These are phyloP conservation scores for Astyanax mexicanus DNA, from an alignment of 2,797 vertebrate genomes.

Conservation along the genomic window DNA sequence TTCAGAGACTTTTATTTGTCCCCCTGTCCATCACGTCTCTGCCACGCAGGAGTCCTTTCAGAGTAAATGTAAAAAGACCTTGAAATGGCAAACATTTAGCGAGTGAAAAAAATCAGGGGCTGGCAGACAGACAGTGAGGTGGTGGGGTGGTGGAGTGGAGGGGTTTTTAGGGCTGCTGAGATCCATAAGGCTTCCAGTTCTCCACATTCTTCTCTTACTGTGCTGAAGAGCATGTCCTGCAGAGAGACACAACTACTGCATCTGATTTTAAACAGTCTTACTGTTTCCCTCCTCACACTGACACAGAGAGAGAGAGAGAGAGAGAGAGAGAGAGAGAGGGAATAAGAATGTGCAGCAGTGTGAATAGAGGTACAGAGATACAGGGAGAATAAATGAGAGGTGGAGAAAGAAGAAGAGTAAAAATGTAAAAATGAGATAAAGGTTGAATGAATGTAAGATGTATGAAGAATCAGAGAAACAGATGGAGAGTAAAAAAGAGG, in stretches of 20 bases:
- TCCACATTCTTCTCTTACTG: constrained; percentile 15
- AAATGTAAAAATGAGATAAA: too few relatives aligned
- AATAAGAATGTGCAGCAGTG: too few relatives aligned
- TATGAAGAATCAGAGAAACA: too few relatives aligned
- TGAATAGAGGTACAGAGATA: too few relatives aligned
- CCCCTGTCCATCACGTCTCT: constrained; percentile 14
- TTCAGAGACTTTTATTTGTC: constrained; percentile 35
- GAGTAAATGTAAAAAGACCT: constrained; percentile 32
- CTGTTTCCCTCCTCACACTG: constrained; percentile 16
- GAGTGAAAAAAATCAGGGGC: constrained; percentile 24
- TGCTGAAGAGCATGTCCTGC: constrained; percentile 28
- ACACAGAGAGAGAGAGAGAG: constrained; percentile 4
- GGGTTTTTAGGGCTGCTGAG: constrained; percentile 4
- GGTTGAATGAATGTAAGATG: too few relatives aligned
- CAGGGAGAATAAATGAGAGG: too few relatives aligned
- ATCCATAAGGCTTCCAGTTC: constrained; percentile 5
- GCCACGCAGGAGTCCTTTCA: constrained; percentile 37
- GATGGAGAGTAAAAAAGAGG: too few relatives aligned
- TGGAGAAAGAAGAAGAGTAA: too few relatives aligned
- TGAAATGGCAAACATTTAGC: constrained; percentile 49
- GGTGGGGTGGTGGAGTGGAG: background rate
- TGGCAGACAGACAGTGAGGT: background rate
- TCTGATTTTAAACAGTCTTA: constrained; percentile 54
- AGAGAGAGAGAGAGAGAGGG: background rate
- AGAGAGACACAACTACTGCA: constrained; percentile 42